Evolutionary conservation across 2,888 invertebrate species (phyloP), one percentile per base, ranked within the genome.

Genomic region (Phengaris arion): DNA sequence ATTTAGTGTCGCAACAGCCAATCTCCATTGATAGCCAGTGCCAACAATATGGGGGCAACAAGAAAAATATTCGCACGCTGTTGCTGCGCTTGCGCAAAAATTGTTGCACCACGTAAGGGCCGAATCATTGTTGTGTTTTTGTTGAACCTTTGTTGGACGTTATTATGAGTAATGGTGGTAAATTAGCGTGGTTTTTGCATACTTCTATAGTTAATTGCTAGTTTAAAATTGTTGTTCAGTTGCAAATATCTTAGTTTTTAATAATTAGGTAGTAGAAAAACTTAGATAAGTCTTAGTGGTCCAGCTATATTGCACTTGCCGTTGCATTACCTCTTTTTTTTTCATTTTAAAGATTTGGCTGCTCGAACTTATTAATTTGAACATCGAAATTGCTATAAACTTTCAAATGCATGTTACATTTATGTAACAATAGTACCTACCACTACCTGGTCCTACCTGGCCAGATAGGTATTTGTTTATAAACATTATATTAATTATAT

Each of bases 11-110:
- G 69, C 55, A 75, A 75, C 48, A 54, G 55, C 68, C 75, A 75
- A 57, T 75, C 75, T 57, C 75, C 70, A 75, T 69, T 69, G 69
- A 69, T 75, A 70, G 75, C 75, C 75, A 75, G 55, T 69, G 48
- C 78, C 85, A 90, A 92, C 92, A 92, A 92, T 91, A 90, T 89
- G 85, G 79, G 76, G 80, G 77, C 80, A 83, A 87, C 84, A 90
- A 89, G 88, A 90, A 89, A 83, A 80, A 79, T 85, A 84, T 89
- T 91, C 92, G 82, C 92, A 90, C 90, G 89, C 82, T 72, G 83
- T 86, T 90, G 89, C 87, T 85, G 78, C 79, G 81, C 81, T 89
- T 89, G 86, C 88, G 82, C 79, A 87, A 84, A 85, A 85, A 80
- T 84, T 84, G 85, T 87, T 88, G 86, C 89, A 84, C 80, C 84